Conservation (phyloP, 2,888 invertebrate genomes). For the Acrobasis consociella region DNA sequence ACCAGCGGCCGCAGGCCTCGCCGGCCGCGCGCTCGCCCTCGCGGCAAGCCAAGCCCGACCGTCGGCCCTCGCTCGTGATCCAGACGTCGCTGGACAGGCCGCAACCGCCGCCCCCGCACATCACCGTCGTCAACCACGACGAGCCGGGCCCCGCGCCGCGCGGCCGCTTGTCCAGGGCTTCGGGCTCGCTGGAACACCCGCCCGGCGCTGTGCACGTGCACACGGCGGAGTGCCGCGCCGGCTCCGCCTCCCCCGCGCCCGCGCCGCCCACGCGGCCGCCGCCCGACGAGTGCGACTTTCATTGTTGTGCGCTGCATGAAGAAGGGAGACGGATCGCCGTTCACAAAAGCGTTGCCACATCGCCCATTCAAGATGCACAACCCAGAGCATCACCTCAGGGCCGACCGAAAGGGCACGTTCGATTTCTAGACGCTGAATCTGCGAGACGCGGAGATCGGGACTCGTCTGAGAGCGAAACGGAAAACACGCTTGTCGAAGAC, state of each 20-base stretch:
- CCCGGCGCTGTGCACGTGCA: conserved; percentile 90
- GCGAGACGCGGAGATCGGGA: conserved; percentile 87
- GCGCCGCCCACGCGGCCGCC: conserved; percentile 83
- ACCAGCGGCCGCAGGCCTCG: conserved; percentile 90
- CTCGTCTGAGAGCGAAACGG: conserved; percentile 96
- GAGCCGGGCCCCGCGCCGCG: conserved; percentile 92
- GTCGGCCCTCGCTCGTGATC: conserved; percentile 88
- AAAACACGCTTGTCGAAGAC: conserved; percentile 96
- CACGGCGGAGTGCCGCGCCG: conserved; percentile 88
- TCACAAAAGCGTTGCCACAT: conserved; percentile 95
- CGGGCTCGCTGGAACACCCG: conserved; percentile 86
- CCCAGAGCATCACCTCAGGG: conserved; percentile 86
- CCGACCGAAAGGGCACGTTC: conserved; percentile 90
- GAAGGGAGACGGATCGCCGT: conserved; percentile 95
- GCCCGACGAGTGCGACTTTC: conserved; percentile 96
- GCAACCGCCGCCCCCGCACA: conserved; percentile 90
- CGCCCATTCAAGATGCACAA: conserved; percentile 93
- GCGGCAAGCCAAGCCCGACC: conserved; percentile 79
- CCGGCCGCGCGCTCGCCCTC: conserved; percentile 81
- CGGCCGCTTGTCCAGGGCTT: conserved; percentile 87
- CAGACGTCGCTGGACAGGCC: conserved; percentile 89
- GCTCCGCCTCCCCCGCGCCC: conserved; percentile 83
- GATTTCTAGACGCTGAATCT: conserved; percentile 91
- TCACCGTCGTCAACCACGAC: conserved; percentile 97
- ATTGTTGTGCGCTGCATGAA: conserved; percentile 97